Evolutionary conservation across 2,113 vertebrate species (phyloP).

Genomic region (Saimiri boliviensis): DNA sequence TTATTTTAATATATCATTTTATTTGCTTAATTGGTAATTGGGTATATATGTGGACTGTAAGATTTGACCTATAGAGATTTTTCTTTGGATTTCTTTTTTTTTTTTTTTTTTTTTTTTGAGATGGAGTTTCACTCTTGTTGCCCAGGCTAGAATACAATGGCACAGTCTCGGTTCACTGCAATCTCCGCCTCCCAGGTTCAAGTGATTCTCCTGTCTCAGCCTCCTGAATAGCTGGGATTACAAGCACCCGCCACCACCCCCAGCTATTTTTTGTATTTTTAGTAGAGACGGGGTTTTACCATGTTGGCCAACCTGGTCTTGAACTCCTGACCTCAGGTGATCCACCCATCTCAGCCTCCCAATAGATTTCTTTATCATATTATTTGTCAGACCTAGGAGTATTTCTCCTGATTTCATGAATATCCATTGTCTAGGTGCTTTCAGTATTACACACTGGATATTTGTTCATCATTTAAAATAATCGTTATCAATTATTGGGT

Average conservation of each 20-base stretch:
- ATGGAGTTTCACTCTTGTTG: no score
- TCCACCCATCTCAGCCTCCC: no score
- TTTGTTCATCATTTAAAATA: slow-evolving; percentile 1
- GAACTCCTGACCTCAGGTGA: no score
- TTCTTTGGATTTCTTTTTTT: not conserved
- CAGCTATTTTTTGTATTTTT: no score
- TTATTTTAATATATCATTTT: not conserved
- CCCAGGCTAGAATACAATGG: no score
- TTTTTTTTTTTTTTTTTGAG: not conserved
- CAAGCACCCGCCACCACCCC: no score
- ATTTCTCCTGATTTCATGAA: not conserved
- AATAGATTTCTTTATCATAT: not conserved
- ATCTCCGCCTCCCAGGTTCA: no score
- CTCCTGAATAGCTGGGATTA: no score
- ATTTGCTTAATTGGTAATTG: not conserved
- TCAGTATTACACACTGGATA: not conserved
- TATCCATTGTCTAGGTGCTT: not conserved
- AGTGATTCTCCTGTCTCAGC: no score
- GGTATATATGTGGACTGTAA: not conserved
- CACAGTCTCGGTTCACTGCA: no score
- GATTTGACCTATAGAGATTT: not conserved
- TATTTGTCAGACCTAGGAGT: not conserved
- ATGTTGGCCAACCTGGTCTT: no score
- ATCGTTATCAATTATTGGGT: not conserved
- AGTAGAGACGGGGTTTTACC: no score